These are phyloP conservation scores for Ormyrus pomaceus DNA, from an alignment of 2,888 invertebrate genomes.

Conservation along the genomic window DNA sequence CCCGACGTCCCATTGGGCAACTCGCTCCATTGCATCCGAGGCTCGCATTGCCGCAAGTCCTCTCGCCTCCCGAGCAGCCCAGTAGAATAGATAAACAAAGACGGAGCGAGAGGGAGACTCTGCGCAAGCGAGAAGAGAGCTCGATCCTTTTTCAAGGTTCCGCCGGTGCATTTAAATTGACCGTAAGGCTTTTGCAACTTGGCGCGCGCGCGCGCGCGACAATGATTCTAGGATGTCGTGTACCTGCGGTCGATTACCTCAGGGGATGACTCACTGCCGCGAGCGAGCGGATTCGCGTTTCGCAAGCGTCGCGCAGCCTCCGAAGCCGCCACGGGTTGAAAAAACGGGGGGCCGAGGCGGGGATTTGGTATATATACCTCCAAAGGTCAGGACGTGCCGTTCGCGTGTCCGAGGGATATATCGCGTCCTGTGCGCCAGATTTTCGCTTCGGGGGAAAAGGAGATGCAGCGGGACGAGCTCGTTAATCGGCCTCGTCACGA, in stretches of 20 bases:
- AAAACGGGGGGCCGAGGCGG: not conserved
- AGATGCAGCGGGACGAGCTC: not conserved
- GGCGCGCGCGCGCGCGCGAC: conserved; percentile 28
- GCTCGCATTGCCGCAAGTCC: conserved; percentile 39
- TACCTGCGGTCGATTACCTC: conserved; percentile 47
- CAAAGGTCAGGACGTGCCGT: too few relatives aligned
- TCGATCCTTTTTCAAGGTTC: conserved; percentile 36
- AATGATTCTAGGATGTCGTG: conserved; percentile 41
- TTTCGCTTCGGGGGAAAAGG: not conserved
- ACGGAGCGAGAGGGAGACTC: too few relatives aligned
- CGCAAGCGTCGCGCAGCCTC: conserved; percentile 7
- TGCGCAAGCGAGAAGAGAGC: conserved; percentile 17
- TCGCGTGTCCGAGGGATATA: too few relatives aligned
- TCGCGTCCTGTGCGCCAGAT: not conserved
- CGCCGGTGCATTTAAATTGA: conserved; percentile 33
- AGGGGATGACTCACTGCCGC: conserved; percentile 21
- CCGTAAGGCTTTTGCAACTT: conserved; percentile 37
- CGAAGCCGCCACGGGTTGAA: not conserved
- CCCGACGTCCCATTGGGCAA: conserved; percentile 18
- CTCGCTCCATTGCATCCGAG: conserved; percentile 21
- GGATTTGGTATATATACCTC: too few relatives aligned
- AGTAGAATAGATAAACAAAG: too few relatives aligned
- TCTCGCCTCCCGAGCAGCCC: not conserved
- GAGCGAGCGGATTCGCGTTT: conserved; percentile 1
- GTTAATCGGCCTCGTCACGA: too few relatives aligned